Conservation (phyloP, 2,113 vertebrate species). For the Bujurquina vittata region DNA sequence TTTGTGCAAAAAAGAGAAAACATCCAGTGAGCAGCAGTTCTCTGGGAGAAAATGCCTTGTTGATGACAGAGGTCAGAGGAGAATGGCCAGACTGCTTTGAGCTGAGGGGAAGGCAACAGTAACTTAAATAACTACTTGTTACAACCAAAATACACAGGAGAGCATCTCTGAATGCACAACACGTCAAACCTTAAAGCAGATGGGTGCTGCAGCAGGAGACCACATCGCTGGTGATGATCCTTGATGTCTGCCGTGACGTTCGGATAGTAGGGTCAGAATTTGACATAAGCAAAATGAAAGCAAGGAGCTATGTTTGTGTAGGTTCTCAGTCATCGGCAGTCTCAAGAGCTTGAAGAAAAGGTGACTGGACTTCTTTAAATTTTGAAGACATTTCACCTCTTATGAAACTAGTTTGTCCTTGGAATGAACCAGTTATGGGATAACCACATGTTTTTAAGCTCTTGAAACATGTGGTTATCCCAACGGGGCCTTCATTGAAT, state of each 20-base stretch:
- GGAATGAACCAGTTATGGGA: too few species aligned
- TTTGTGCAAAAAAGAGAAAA: too few species aligned
- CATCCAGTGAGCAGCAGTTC: too few species aligned
- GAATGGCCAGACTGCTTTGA: conserved; percentile 1
- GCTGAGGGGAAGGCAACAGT: background rate
- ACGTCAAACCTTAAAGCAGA: background rate
- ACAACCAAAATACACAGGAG: background rate
- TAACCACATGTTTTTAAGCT: too few species aligned
- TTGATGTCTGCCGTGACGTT: background rate
- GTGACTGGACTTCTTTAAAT: too few species aligned
- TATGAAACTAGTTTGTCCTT: too few species aligned
- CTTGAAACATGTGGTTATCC: too few species aligned
- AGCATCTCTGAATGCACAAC: background rate
- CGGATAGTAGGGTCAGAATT: background rate
- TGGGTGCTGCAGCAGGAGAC: background rate
- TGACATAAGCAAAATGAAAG: background rate
- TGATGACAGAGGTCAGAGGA: background rate
- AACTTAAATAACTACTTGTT: background rate
- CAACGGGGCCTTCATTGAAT: too few species aligned
- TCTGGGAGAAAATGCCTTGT: background rate
- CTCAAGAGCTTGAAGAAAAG: too few species aligned
- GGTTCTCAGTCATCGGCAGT: too few species aligned
- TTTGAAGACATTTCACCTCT: too few species aligned
- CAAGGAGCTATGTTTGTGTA: background rate
- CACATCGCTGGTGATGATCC: background rate